phyloP scores from a whole-genome alignment of 2,113 vertebrate genomes.

The Isurus oxyrinchus region DNA sequence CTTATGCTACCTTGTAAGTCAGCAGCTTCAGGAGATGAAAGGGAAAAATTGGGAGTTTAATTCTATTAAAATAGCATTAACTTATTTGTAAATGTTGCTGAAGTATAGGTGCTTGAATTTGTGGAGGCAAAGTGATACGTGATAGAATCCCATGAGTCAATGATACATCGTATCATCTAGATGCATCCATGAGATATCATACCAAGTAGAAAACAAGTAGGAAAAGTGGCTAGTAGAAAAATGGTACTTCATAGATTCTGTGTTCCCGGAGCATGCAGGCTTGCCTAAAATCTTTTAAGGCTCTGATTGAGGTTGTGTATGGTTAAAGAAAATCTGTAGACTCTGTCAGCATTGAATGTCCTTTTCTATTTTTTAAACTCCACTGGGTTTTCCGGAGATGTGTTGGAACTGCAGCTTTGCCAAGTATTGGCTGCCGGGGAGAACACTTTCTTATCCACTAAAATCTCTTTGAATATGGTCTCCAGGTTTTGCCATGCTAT shows the following conservation, averaged over 20 bases:
- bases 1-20: not conserved
- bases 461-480: not conserved
- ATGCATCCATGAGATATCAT: not conserved
- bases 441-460: slow-evolving; percentile 3
- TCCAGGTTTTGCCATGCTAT: not conserved
- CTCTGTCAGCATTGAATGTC: not conserved
- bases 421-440: slow-evolving; percentile 13
- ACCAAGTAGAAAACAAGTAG: not conserved
- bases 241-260: not conserved
- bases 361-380: not conserved
- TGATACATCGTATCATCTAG: too few relatives aligned
- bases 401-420: not conserved
- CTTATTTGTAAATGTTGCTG: not conserved
- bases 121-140: not conserved
- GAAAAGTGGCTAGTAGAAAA: not conserved
- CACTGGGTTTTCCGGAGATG: not conserved
- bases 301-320: not conserved
- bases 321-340: not conserved
- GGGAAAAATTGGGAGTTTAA: not conserved
- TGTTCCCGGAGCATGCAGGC: not conserved
- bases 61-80: not conserved
- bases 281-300: not conserved
- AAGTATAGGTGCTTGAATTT: not conserved
- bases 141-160: not conserved
- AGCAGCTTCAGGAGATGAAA: not conserved